These are phyloP conservation scores for Hypselothyrea guttata DNA, from an alignment of 2,888 invertebrate species.

Conservation along the genomic window DNA sequence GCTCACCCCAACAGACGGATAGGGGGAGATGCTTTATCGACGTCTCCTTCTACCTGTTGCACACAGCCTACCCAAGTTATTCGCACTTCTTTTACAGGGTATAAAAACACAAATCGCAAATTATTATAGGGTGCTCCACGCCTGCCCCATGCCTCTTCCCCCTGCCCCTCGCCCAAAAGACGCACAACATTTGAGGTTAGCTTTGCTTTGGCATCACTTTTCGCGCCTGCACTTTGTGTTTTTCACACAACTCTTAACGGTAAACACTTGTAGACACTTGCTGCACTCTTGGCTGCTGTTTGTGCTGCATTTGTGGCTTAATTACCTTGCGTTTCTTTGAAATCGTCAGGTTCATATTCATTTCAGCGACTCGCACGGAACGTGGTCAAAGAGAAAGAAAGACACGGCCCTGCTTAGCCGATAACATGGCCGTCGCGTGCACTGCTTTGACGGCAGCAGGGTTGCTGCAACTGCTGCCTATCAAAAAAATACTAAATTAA, in stretches of 20 bases:
- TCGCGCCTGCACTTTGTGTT: slow-evolving; percentile 2
- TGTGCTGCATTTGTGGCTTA: slow-evolving; percentile 35
- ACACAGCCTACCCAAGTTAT: no score
- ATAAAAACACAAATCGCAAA: no score
- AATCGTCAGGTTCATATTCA: slow-evolving; percentile 82
- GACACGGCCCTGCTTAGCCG: slow-evolving; percentile 68
- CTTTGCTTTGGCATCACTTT: slow-evolving; percentile 37
- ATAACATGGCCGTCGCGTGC: slow-evolving; percentile 68
- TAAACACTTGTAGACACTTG: background rate
- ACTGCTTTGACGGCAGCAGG: slow-evolving; percentile 41
- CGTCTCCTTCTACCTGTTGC: no score
- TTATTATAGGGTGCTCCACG: slow-evolving; percentile 51
- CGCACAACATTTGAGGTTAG: slow-evolving; percentile 71
- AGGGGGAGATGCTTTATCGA: no score
- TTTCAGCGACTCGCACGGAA: slow-evolving; percentile 80
- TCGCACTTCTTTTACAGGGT: no score
- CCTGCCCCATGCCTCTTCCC: no score
- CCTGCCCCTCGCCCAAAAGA: no score
- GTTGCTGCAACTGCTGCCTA: slow-evolving; percentile 28
- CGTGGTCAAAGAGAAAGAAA: slow-evolving; percentile 83
- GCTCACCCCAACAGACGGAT: no score
- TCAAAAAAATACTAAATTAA: background rate
- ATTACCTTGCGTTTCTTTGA: slow-evolving; percentile 83
- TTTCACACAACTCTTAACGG: slow-evolving; percentile 31
- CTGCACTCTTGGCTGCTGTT: background rate